Percentiles rank a stretch among this genome's conserved stretches.
phyloP scores from a whole-genome alignment of 2,797 vertebrate genomes.

The Aratinga solstitialis region DNA sequence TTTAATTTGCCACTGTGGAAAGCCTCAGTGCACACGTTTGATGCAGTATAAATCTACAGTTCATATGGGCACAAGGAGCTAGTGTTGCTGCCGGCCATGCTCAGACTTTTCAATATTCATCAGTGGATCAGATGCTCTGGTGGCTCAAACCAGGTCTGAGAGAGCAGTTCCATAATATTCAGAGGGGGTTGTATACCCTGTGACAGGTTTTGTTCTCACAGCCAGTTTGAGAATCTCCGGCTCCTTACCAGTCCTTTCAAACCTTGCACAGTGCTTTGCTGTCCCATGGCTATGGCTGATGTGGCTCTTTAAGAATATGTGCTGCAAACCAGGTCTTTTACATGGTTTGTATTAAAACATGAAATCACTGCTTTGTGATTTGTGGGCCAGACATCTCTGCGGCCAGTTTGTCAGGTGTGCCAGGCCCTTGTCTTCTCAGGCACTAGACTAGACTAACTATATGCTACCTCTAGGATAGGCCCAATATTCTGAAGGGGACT shows the following conservation, averaged over 20 bases:
- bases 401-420: neutral
- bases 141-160: neutral
- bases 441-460: neutral
- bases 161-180: neutral
- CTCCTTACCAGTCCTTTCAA: neutral
- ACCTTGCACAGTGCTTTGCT: accelerated
- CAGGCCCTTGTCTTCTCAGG: neutral
- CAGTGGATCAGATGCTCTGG: neutral
- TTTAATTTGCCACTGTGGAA: neutral
- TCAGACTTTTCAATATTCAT: neutral
- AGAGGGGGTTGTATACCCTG: neutral
- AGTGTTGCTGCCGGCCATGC: neutral
- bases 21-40: neutral
- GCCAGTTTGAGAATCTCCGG: neutral
- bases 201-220: neutral
- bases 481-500: neutral
- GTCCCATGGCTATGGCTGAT: neutral
- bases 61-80: neutral
- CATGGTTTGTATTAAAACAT: neutral
- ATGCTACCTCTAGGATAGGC: neutral
- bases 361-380: neutral
- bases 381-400: neutral
- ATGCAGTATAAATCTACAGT: neutral
- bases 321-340: neutral
- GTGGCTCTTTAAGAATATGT: neutral